These are phyloP conservation scores for Ciconia stormi DNA, from an alignment of 2,113 vertebrate species.

Conservation along the genomic window DNA sequence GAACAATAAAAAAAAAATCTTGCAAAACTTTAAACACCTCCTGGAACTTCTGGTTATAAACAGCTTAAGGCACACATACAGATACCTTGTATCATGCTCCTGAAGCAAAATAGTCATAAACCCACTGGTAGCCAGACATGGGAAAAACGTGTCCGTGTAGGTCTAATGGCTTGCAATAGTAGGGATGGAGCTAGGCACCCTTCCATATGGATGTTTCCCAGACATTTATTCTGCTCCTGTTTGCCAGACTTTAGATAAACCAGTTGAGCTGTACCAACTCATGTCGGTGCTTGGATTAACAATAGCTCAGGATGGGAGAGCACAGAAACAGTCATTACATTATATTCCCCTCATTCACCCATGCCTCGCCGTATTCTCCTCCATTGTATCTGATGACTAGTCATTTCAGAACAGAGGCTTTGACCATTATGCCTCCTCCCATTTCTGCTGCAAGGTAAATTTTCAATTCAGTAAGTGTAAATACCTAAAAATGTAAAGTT, in stretches of 20 bases:
- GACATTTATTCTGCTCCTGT: background rate
- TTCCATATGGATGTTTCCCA: background rate
- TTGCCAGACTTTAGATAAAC: background rate
- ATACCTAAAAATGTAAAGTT: background rate
- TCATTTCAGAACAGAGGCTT: background rate
- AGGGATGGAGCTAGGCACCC: background rate
- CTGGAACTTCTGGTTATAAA: background rate
- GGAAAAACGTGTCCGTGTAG: fast-evolving
- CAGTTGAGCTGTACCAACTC: background rate
- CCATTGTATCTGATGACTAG: background rate
- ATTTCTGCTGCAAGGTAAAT: background rate
- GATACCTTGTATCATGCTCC: background rate
- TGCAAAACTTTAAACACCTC: background rate
- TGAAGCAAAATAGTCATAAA: background rate
- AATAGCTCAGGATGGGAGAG: background rate
- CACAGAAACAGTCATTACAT: background rate
- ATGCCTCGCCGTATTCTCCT: background rate
- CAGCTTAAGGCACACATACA: background rate
- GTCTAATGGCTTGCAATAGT: background rate
- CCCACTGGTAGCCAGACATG: background rate
- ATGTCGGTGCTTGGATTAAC: background rate
- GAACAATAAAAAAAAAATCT: background rate
- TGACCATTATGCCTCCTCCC: background rate
- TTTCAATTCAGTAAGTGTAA: background rate
- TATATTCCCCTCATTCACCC: background rate